Conservation (phyloP, 2,113 vertebrate species). For the Microtus richardsoni region DNA sequence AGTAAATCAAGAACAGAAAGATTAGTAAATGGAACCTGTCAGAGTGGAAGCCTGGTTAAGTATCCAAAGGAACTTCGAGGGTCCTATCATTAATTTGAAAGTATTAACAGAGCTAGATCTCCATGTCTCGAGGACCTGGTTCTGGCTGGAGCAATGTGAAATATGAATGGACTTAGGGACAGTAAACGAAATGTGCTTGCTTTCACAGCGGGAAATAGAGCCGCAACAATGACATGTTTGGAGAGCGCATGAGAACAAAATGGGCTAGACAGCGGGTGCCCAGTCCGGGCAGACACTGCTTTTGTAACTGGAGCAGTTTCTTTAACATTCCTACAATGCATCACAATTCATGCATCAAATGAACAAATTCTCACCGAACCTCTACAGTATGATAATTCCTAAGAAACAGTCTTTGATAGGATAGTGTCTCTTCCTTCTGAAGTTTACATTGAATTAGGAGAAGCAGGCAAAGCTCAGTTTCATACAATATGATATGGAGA, state of each 20-base stretch:
- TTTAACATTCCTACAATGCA: background rate
- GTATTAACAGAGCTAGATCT: background rate
- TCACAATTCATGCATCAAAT: background rate
- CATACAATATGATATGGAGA: background rate
- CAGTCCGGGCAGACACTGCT: background rate
- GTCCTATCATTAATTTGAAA: background rate
- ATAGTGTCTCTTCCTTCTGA: background rate
- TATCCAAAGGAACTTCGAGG: background rate
- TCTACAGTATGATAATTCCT: background rate
- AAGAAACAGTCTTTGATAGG: background rate
- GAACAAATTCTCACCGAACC: background rate
- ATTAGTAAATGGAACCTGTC: background rate
- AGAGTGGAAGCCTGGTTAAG: background rate
- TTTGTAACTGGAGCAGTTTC: background rate
- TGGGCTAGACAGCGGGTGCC: background rate
- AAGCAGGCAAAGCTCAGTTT: background rate
- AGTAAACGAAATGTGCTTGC: background rate
- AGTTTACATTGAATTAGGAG: background rate
- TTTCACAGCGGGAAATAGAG: background rate
- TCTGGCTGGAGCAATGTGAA: background rate
- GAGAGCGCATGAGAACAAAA: background rate
- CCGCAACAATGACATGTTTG: background rate
- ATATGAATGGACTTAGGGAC: background rate
- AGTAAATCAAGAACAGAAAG: background rate
- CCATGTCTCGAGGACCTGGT: background rate